phyloP scores from a whole-genome alignment of 1,140 invertebrate genomes.

The Euglossa dilemma region DNA sequence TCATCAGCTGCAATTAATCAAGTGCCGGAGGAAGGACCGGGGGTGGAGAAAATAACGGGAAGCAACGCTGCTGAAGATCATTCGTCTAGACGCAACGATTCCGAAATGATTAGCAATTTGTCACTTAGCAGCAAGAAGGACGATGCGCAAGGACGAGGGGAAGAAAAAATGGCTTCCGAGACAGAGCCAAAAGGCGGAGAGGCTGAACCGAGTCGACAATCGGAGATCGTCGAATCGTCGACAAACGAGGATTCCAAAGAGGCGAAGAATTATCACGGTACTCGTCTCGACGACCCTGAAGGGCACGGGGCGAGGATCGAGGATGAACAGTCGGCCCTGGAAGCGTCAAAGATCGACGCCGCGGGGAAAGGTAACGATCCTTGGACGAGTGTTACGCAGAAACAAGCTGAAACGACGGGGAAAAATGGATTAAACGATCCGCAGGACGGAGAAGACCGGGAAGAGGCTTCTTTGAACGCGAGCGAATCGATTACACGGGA shows the following conservation, averaged over 20 bases:
- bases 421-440: neutral
- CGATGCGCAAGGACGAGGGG: neutral
- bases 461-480: neutral
- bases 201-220: fast-evolving
- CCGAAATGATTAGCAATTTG: conserved; percentile 15
- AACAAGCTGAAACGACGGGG: neutral
- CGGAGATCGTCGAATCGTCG: too few relatives aligned
- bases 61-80: neutral
- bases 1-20: conserved; percentile 32
- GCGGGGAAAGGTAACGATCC: neutral
- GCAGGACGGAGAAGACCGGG: neutral
- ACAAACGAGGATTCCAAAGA: neutral
- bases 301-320: neutral
- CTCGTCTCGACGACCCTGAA: fast-evolving
- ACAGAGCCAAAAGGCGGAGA: too few relatives aligned
- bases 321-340: too few relatives aligned
- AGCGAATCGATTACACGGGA: neutral
- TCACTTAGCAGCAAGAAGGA: neutral
- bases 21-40: conserved; percentile 1
- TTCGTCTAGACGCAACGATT: neutral
- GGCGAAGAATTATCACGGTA: neutral
- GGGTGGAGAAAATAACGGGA: neutral
- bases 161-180: neutral
- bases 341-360: neutral
- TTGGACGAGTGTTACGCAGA: neutral